phyloP scores from a whole-genome alignment of 1,140 invertebrate species.

The Hetaerina americana region DNA sequence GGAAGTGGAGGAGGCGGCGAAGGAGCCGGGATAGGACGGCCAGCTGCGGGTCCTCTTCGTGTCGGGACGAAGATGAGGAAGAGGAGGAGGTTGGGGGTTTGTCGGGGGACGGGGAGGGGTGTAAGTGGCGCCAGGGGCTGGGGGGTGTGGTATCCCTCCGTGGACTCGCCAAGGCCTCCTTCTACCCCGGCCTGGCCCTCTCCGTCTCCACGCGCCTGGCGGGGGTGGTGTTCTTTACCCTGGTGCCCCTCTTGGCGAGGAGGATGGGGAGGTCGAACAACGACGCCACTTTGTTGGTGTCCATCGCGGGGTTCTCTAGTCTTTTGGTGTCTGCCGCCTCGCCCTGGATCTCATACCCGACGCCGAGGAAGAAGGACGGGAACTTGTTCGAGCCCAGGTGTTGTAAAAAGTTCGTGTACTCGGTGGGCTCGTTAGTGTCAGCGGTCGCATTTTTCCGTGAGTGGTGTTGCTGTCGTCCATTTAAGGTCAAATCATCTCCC shows the following conservation, averaged over 20 bases:
- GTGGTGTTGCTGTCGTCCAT: too few relatives aligned
- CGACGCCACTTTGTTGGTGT: not conserved
- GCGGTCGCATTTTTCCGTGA: not conserved
- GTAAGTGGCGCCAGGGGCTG: not conserved
- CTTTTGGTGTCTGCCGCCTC: not conserved
- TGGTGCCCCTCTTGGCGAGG: not conserved
- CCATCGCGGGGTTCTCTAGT: not conserved
- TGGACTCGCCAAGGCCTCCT: not conserved
- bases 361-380: not conserved
- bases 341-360: not conserved
- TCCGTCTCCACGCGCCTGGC: not conserved
- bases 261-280: not conserved
- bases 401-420: not conserved
- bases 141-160: not conserved
- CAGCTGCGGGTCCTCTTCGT: too few relatives aligned
- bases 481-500: too few relatives aligned
- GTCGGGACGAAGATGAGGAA: not conserved
- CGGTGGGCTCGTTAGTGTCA: not conserved
- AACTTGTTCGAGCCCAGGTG: not conserved
- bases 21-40: not conserved
- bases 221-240: not conserved
- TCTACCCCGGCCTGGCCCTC: not conserved
- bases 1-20: not conserved
- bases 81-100: not conserved
- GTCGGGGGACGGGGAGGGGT: not conserved